A percentile compares a stretch with the other conserved stretches of the same genome.
Conservation (phyloP, 2,797 vertebrate species). For the Cheirogaleus major region DNA sequence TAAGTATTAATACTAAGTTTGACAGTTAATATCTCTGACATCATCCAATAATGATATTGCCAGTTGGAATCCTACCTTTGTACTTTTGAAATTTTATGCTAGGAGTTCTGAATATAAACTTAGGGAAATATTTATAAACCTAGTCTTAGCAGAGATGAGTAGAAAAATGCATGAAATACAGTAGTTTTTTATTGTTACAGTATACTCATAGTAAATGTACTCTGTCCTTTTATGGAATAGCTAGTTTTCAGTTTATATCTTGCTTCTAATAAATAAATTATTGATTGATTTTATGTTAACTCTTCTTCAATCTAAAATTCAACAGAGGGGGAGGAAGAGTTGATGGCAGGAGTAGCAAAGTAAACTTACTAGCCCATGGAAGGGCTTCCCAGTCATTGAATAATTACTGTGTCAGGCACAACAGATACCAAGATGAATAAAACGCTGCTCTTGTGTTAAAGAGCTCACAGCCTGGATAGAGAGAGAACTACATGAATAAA, state of each 20-base stretch:
- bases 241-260: neutral
- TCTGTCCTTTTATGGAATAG: neutral
- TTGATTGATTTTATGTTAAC: neutral
- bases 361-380: neutral
- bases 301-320: conserved; percentile 45
- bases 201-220: neutral
- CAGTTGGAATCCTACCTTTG: conserved; percentile 6
- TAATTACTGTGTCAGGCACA: neutral
- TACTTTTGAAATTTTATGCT: conserved; percentile 10
- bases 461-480: neutral
- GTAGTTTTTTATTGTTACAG: neutral
- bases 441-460: neutral
- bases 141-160: neutral
- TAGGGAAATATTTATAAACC: neutral
- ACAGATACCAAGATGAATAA: neutral
- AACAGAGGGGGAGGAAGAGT: neutral
- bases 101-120: neutral
- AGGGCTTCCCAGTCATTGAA: neutral
- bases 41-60: conserved; percentile 5
- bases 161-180: neutral
- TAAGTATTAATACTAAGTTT: too few species aligned
- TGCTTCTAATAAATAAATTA: neutral
- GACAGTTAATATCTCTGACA: too few species aligned
- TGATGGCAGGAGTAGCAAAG: neutral
- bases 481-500: neutral